Base-by-base conservation (phyloP, 2,797 vertebrate genomes). In the Paramormyrops hopkinsi region DNA sequence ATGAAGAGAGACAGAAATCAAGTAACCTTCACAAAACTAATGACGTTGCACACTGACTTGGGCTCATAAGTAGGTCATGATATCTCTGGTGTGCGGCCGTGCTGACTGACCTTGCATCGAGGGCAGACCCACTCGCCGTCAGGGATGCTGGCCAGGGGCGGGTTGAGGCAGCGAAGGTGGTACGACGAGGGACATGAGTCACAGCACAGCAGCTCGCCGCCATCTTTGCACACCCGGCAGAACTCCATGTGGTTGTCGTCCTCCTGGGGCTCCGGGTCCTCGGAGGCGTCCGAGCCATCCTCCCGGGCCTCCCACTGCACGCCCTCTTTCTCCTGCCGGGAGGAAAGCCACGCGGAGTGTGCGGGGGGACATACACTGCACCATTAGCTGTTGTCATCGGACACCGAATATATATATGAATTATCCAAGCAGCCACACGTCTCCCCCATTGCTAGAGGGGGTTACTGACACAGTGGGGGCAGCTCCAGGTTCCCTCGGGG, bases 221-320 rank as follows among this genome's bases (percentile, higher is more conserved):
- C 98, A 1, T 99, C 98, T 92, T 99, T 99, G 93, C 98, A 99
- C 88, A 99, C 98, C 6, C 98, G 92, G 91, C 98, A 99, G 94
- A 99, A 99, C 92, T 99, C 98, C 98, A 99, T 99, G 93, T 99
- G 98, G 92, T 98, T 97, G 93, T 99, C 98, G 83, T 99, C 98
- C 93, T 99, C 98, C 92, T 99, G 98, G 48, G 94, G 94, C 82
- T 96, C 96, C 0, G 92, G 95, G 90, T 95, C 96, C 90, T 98
- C 98, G 79, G 99, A 98, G 0, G 93, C 97, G 9, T 99, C 98
- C 0, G 98, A 99, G 25, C 90, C 96, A 65, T 99, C 98, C 85
- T 99, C 98, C 44, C 98, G 96, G 0, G 98, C 97, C 93, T 99
- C 98, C 98, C 98, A 99, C 92, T 99, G 98, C 94, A 99, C 98